Evolutionary conservation across 2,888 invertebrate genomes (phyloP).

Genomic region (Aethes cnicana): DNA sequence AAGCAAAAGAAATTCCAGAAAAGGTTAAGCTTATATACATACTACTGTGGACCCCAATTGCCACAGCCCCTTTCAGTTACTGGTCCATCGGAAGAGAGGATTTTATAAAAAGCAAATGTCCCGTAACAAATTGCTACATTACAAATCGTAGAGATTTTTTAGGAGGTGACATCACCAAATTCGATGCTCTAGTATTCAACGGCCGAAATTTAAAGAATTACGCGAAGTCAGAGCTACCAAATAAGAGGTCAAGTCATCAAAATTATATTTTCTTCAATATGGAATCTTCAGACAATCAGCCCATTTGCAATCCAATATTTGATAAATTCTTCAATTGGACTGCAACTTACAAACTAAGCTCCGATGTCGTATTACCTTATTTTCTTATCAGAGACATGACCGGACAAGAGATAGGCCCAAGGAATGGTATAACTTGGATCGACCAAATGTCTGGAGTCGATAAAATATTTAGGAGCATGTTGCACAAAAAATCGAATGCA

Average conservation of each 20-base stretch:
- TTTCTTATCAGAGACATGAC: conserved; percentile 46
- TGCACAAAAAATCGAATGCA: conserved; percentile 41
- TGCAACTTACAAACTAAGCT: conserved; percentile 58
- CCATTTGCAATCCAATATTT: conserved; percentile 42
- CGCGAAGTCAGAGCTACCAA: not conserved
- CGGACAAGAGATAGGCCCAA: conserved; percentile 47
- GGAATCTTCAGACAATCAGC: conserved; percentile 57
- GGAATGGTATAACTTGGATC: conserved; percentile 50
- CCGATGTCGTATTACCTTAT: conserved; percentile 56
- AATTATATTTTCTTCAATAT: conserved; percentile 58
- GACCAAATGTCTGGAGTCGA: conserved; percentile 49
- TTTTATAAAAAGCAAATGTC: not conserved
- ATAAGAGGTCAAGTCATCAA: conserved; percentile 40
- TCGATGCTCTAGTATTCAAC: not conserved
- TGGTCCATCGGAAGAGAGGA: not conserved
- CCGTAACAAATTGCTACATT: not conserved
- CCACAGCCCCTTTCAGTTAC: not conserved
- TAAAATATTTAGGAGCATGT: conserved; percentile 31
- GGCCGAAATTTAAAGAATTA: not conserved
- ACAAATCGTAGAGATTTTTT: not conserved
- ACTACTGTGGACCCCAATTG: not conserved
- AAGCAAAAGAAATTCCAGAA: too few relatives aligned
- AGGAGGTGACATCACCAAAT: not conserved
- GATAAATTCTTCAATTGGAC: conserved; percentile 64
- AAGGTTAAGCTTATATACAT: not conserved